Percentiles rank a stretch among this genome's conserved stretches.
phyloP scores from a whole-genome alignment of 2,113 vertebrate species.

The Percopsis transmontana region DNA sequence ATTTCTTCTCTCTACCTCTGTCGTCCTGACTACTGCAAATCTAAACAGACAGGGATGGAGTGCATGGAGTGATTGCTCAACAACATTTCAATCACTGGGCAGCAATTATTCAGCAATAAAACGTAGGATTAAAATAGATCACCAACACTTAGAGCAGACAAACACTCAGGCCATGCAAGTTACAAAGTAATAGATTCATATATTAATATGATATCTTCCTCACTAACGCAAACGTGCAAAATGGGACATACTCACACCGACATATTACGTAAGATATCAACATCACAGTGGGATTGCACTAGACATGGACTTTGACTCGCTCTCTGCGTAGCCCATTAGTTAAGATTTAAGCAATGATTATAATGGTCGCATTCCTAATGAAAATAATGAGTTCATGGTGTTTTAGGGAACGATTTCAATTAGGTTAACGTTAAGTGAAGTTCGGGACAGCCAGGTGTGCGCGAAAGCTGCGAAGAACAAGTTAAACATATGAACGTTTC shows the following conservation, averaged over 20 bases:
- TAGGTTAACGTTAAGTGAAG: neutral
- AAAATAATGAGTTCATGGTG: neutral
- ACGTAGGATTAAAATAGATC: too few relatives aligned
- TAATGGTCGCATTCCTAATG: neutral
- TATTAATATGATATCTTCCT: neutral
- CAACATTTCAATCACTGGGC: too few relatives aligned
- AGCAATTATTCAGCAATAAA: too few relatives aligned
- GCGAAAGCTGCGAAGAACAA: conserved; percentile 2
- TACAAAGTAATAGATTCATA: neutral
- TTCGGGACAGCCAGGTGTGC: conserved; percentile 2
- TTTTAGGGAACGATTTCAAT: neutral
- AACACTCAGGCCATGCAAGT: too few relatives aligned
- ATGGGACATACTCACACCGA: conserved; percentile 26
- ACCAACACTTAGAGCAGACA: too few relatives aligned
- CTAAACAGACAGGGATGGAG: conserved; percentile 3
- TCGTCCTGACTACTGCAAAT: conserved; percentile 15
- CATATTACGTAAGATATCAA: conserved; percentile 61
- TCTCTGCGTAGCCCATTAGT: neutral
- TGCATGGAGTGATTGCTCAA: too few relatives aligned
- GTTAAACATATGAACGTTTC: neutral
- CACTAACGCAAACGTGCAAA: neutral
- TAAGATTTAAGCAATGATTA: neutral
- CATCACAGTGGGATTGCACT: conserved; percentile 53
- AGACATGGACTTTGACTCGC: conserved; percentile 15
- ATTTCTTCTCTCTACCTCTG: conserved; percentile 28